phyloP scores from a whole-genome alignment of 2,888 invertebrate genomes.

The Limulus polyphemus region DNA sequence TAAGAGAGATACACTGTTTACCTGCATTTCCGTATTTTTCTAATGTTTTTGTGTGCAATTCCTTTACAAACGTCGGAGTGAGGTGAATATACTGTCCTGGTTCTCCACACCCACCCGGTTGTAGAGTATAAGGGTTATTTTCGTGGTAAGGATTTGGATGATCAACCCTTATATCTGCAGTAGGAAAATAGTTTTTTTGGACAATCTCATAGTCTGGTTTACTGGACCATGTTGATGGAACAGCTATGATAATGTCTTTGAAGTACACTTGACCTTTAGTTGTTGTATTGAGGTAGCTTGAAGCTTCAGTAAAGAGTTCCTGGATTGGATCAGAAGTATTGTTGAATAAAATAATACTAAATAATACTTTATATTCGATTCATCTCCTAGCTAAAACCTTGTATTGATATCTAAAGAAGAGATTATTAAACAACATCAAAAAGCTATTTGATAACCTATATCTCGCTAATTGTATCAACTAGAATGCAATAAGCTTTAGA shows the following conservation, averaged over 20 bases:
- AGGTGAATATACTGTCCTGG: conserved; percentile 48
- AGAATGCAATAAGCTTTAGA: too few species aligned
- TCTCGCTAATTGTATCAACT: too few species aligned
- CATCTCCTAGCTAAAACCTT: too few species aligned
- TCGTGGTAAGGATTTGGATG: conserved; percentile 43
- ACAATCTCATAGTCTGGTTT: conserved; percentile 26
- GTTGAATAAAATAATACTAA: not conserved
- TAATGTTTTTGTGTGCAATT: conserved; percentile 16
- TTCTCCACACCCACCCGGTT: conserved; percentile 48
- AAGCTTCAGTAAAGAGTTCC: conserved; percentile 46
- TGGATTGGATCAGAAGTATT: conserved; percentile 33
- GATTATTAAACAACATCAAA: too few species aligned
- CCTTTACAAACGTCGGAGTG: conserved; percentile 28
- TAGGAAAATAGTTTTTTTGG: conserved; percentile 22
- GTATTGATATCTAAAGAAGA: too few species aligned
- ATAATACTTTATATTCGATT: not conserved
- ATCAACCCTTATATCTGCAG: conserved; percentile 44
- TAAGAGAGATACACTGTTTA: conserved; percentile 3
- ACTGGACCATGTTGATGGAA: conserved; percentile 49
- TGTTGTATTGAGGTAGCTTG: conserved; percentile 45
- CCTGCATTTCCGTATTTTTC: conserved; percentile 25
- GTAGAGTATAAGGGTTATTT: conserved; percentile 48
- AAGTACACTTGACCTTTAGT: conserved; percentile 47
- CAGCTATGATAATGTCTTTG: conserved; percentile 46
- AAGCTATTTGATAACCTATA: too few species aligned